A percentile compares a stretch with the other conserved stretches of the same genome.
Evolutionary conservation across 2,113 vertebrate genomes (phyloP).

Genomic region (Tenebrosternarchus preto): DNA sequence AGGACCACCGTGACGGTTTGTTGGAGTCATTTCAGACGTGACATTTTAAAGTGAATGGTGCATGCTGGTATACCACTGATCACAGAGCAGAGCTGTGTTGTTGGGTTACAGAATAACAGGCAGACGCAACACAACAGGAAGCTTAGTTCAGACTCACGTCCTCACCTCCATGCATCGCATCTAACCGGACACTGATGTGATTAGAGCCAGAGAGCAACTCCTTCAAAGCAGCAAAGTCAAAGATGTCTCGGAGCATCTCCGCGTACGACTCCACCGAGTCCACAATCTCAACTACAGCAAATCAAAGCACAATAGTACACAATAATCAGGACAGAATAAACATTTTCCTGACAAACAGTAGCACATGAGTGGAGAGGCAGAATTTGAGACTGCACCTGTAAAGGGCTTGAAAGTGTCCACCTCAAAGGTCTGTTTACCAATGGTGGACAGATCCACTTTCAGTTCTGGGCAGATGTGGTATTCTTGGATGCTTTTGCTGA

Average conservation of each 20-base stretch:
- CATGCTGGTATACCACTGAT: no score
- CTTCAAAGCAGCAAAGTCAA: constrained; percentile 91
- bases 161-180: constrained; percentile 97
- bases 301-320: background rate
- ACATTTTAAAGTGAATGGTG: no score
- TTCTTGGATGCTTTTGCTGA: constrained; percentile 94
- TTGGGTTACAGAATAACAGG: background rate
- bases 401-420: constrained; percentile 94
- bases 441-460: constrained; percentile 85
- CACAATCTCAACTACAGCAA: constrained; percentile 89
- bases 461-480: constrained; percentile 95
- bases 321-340: background rate
- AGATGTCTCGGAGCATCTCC: constrained; percentile 92
- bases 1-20: no score
- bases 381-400: constrained; percentile 73
- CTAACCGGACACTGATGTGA: constrained; percentile 89
- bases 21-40: background rate
- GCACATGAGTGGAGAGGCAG: background rate
- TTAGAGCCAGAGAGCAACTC: constrained; percentile 89
- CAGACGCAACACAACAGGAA: background rate
- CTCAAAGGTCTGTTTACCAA: constrained; percentile 95
- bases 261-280: constrained; percentile 93
- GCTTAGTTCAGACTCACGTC: background rate
- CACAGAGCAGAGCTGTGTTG: no score
- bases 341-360: background rate